Evolutionary conservation across 2,888 invertebrate genomes (phyloP), one percentile per base, ranked within the genome.

Genomic region (Dendrolimus pini): DNA sequence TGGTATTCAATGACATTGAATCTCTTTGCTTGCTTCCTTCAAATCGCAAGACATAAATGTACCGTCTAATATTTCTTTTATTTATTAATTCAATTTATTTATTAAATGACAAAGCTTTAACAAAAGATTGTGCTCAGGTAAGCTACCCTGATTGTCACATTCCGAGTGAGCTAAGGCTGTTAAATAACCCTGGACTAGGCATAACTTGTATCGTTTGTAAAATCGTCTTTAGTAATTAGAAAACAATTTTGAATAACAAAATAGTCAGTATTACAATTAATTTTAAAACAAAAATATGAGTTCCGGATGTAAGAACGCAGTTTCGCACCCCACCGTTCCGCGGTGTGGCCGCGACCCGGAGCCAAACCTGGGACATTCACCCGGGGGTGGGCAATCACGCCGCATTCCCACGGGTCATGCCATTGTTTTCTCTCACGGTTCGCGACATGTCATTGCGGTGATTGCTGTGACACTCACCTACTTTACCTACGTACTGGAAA

Each of bases 241-340:
- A 30, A 30, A 30, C 6, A 30, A 0, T 30, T 30, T 30, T 30
- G 30, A 30, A 57, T 59, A 53, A 41, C 41, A 47, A 57, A 59
- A 52, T 59, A 61, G 55, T 60, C 56, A 60, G 57, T 54, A 57
- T 60, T 7, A 59, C 58, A 59, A 57, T 57, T 61, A 65, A 63
- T 63, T 70, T 75, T 74, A 74, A 78, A 74, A 74, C 67, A 68
- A 71, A 75, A 76, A 72, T 74, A 68, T 70, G 66, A 66, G 72
- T 74, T 82, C 85, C 86, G 87, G 86, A 85, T 82, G 82, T 80
- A 68, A 70, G 72, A 71, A 66, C 69, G 72, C 75, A 47, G 72
- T 80, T 86, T 84, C 80, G 87, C 88, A 85, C 89, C 89, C 89
- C 77, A 85, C 81, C 87, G 89, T 89, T 75, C 80, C 83, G 81